Conservation (phyloP, 2,888 invertebrate species). For the Ophioninae sp. region DNA sequence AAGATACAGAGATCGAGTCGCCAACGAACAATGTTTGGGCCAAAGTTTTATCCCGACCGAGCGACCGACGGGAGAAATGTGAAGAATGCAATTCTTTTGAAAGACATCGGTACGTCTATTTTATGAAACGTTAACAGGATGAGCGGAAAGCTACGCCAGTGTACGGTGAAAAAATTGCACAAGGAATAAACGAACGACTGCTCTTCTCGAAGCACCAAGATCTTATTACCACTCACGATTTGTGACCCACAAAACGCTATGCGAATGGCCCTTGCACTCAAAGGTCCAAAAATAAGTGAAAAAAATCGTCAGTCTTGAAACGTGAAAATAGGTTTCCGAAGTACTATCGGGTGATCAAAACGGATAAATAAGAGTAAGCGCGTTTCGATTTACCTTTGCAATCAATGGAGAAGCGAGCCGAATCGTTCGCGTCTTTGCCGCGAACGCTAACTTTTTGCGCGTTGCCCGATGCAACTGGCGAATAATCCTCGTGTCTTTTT, state of each 20-base stretch:
- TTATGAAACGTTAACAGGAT: too few relatives aligned
- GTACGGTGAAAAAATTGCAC: too few relatives aligned
- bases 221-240: conserved; percentile 5
- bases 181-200: not conserved
- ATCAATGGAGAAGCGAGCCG: conserved; percentile 66
- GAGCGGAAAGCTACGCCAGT: not conserved
- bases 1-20: too few relatives aligned
- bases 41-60: not conserved
- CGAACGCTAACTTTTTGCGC: conserved; percentile 68
- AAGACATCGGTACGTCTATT: too few relatives aligned
- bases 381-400: conserved; percentile 69
- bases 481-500: conserved; percentile 31
- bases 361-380: conserved; percentile 30
- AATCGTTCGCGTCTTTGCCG: conserved; percentile 69
- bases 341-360: not conserved
- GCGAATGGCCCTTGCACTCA: not conserved
- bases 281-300: conserved; percentile 9
- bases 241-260: conserved; percentile 27
- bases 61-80: not conserved
- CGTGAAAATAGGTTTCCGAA: not conserved
- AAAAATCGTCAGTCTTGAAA: not conserved
- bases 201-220: not conserved
- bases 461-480: conserved; percentile 58
- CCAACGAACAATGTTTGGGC: not conserved
- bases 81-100: not conserved